Base-by-base conservation (phyloP, 2,888 invertebrate species). In the Spisula solida region DNA sequence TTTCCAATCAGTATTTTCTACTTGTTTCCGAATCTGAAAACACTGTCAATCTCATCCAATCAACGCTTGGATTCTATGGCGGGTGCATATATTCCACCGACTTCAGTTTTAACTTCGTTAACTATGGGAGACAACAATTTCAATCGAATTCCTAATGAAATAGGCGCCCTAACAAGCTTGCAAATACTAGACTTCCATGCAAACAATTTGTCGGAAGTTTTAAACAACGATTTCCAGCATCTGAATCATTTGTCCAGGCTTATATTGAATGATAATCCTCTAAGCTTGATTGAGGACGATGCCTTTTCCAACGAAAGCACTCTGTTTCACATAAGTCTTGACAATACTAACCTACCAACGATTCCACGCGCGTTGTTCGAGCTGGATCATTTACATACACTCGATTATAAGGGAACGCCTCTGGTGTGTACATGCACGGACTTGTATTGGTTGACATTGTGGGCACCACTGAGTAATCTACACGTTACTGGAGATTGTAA, bases 181-280 rank as follows among this genome's bases (percentile, higher is more conserved):
- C n/a, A 41, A 70, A 70, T 60, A 10, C 31, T 86, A 10, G 81
- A 86, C n/a, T 51, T 86, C 20, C 70, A 70, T 25, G n/a, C 66
- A 12, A 86, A 86, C 51, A 81, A 75, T 56, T 31, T 86, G 12
- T 70, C 81, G 20, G 81, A 86, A 51, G 20, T 86, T 31, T 70
- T 48, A 16, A 34, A 75, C 81, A 51, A 48, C 25, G 81, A 81
- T 48, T 47, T 86, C 18, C 51, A 51, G 10, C 86, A 81, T 48
- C 55, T 86, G 16, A 81, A n/a, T 1, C 86, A 86, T 55, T 70
- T 86, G n/a, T 48, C 60, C 0, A 81, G 75, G 16, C 31, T 86
- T 8, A 56, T 81, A 48, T 34, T 86, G 6, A 81, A 75, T 51
- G 31, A 81, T 31, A 86, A 86, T 31, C 86, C 86, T 10, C 25